Evolutionary conservation across 2,113 vertebrate genomes (phyloP), one percentile per base, ranked within the genome.

Genomic region (Strix aluco): DNA sequence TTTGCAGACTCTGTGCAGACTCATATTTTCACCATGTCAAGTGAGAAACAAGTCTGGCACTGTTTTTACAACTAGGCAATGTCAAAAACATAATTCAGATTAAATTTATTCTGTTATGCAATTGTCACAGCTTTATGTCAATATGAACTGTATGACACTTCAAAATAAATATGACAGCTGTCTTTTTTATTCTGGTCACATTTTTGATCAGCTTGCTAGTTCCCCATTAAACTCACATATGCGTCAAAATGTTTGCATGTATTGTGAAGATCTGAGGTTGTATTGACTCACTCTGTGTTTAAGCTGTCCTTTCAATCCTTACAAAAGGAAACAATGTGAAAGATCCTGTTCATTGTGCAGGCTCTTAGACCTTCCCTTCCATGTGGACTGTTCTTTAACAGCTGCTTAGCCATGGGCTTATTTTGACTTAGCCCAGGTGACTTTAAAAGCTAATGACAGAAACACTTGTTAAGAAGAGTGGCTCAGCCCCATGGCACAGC

Each of bases 381-480:
- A 11, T 19, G 44, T 17, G 49, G 62, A 44, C 57, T 1, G 1
- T 27, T 82, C 61, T 93, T 87, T 0, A 5, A 61, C 62, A 92
- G 88, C 52, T 94, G 81, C 84, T 94, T 87, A 75, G 71, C 78
- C 79, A 75, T 10, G 1, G 81, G 90, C 58, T 92, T 69, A 42
- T 69, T 92, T 72, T 72, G 63, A 25, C 57, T 95, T 90, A 57
- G 69, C 42, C 73, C 66, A 70, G 67, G 89, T 92, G 83, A 91
- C 75, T 80, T 95, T 88, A 86, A 91, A 86, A 88, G 72, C 36
- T 86, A 86, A 91, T 38, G 89, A 92, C 91, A 91, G 88, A 88
- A 97, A 72, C 86, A 88, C 49, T 83, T 82, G 63, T 65, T 86
- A 88, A 82, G 62, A 40, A 70, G 81, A 94, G 62, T 73, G 29